These are phyloP conservation scores for Temnothorax rugatulus DNA, from an alignment of 2,888 invertebrate species.

Conservation along the genomic window DNA sequence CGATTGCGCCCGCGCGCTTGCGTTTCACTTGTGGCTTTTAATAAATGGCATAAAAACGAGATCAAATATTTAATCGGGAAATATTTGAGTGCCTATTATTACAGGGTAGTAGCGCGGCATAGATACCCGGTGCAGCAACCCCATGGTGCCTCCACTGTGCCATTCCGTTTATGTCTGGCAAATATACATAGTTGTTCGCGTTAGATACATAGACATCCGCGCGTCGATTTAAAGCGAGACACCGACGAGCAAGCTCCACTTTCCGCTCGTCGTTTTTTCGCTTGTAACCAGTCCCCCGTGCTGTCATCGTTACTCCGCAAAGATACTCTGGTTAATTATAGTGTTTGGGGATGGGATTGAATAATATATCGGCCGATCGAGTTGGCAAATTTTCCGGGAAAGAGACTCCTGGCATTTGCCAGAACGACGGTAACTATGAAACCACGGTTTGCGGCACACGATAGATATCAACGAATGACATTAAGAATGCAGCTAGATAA, in stretches of 20 bases:
- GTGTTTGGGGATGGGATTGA: constrained; percentile 44
- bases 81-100: constrained; percentile 84
- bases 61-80: constrained; percentile 84
- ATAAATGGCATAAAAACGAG: constrained; percentile 84
- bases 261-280: constrained; percentile 56
- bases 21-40: constrained; percentile 80
- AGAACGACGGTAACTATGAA: background rate
- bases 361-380: constrained; percentile 32
- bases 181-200: constrained; percentile 81
- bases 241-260: constrained; percentile 66
- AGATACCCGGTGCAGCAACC: constrained; percentile 77
- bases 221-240: constrained; percentile 80
- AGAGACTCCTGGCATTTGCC: constrained; percentile 4
- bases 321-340: constrained; percentile 64
- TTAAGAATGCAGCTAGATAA: background rate
- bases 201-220: constrained; percentile 73
- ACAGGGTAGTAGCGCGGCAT: constrained; percentile 77
- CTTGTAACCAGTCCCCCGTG: constrained; percentile 58
- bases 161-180: constrained; percentile 82
- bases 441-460: background rate
- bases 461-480: constrained; percentile 8
- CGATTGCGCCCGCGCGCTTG: constrained; percentile 61
- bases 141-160: constrained; percentile 72
- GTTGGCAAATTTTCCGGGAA: constrained; percentile 31
- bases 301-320: constrained; percentile 29